A percentile compares a stretch with the other conserved stretches of the same genome.
Evolutionary conservation across 2,113 vertebrate species (phyloP).

Genomic region (Hemibagrus wyckioides): DNA sequence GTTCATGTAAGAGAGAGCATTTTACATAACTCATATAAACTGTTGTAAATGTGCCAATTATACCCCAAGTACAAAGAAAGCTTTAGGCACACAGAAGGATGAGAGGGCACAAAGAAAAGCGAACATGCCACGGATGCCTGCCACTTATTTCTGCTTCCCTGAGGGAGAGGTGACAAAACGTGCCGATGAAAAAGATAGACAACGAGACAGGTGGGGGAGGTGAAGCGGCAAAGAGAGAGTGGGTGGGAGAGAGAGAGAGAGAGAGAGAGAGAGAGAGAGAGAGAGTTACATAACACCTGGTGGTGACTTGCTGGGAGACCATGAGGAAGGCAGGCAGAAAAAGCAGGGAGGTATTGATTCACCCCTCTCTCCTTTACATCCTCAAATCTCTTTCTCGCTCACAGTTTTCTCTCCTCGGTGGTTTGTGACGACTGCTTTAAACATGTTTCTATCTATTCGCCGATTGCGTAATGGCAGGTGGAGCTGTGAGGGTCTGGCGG

Average conservation of each 20-base stretch:
- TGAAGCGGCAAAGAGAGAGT: conserved; percentile 22
- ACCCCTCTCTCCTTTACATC: conserved; percentile 26
- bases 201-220: conserved; percentile 14
- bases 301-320: conserved; percentile 45
- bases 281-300: conserved; percentile 53
- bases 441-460: neutral
- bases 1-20: conserved; percentile 33
- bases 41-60: conserved; percentile 47
- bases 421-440: neutral
- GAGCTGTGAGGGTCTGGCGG: neutral
- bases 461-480: conserved; percentile 15
- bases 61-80: conserved; percentile 30
- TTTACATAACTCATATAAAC: conserved; percentile 44
- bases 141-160: conserved; percentile 42
- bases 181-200: conserved; percentile 35
- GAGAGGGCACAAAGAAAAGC: conserved; percentile 28
- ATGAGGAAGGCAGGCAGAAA: conserved; percentile 41
- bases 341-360: conserved; percentile 31
- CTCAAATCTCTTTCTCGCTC: conserved; percentile 12
- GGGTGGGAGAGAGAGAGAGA: neutral
- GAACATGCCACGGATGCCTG: conserved; percentile 18
- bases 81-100: conserved; percentile 34
- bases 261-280: conserved; percentile 4
- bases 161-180: conserved; percentile 40
- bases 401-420: neutral